Base-by-base conservation (phyloP, 2,888 invertebrate species). In the Eumerus sabulonum region DNA sequence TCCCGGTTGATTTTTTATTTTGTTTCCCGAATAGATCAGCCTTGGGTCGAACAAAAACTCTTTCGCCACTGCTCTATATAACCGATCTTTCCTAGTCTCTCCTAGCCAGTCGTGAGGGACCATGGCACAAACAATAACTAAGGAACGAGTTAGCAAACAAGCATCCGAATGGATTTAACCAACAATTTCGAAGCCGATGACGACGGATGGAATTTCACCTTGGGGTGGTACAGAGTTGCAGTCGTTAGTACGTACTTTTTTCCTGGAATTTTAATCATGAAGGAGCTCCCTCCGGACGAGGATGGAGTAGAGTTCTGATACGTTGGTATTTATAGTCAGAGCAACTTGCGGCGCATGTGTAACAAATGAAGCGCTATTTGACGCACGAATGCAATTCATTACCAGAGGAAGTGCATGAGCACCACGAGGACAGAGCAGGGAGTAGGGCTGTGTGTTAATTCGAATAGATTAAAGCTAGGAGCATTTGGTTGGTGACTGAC, bases 291-390 rank as follows among this genome's bases (percentile, higher is more conserved):
- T 47, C 54, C 40, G n/a, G n/a, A 17, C 36, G 42, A 47, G 5
- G n/a, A 40, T 40, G n/a, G 3, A 5, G 40, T 40, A 40, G 40
- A 3, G 11, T 40, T 62, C 45, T 60, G 53, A 38, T 53, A 45
- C 4, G 60, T 45, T 67, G 27, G 59, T 68, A 60, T 68, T 53
- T 68, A 60, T 60, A 60, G 36, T 60, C 35, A 48, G 62, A 48
- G 14, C 27, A 40, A 70, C 57, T 72, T 64, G 45, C 53, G 47
- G 72, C 64, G 64, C 64, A 64, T 64, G 72, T 72, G 72, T 72
- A 72, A 64, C 72, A 72, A 72, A 72, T 72, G 72, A 72, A 64
- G 57, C 64, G 57, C 72, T 72, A 72, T 72, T 72, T 64, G 72
- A 64, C 59, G 72, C 72, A 72, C 72, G 72, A 72, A 72, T 72